phyloP scores from a whole-genome alignment of 2,888 invertebrate species.

The Liposcelis brunnea region DNA sequence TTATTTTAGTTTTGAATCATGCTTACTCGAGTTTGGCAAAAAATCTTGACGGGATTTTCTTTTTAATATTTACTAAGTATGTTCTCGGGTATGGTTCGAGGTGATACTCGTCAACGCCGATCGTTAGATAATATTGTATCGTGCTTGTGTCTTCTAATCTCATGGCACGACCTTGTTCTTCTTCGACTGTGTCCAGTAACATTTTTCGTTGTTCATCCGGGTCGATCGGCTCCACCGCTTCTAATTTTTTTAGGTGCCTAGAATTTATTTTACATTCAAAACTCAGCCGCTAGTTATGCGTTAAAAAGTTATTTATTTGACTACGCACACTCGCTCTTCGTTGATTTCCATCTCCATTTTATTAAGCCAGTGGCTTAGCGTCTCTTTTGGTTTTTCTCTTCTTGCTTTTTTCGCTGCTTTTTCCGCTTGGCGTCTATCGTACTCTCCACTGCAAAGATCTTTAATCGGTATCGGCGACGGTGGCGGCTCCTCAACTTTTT shows the following conservation, averaged over 20 bases:
- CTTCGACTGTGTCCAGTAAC: constrained; percentile 32
- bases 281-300: neutral
- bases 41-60: constrained; percentile 5
- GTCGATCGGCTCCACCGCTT: constrained; percentile 41
- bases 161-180: constrained; percentile 32
- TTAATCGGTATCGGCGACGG: constrained; percentile 22
- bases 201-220: constrained; percentile 44
- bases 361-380: constrained; percentile 2
- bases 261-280: constrained; percentile 14
- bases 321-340: constrained; percentile 9
- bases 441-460: constrained; percentile 40
- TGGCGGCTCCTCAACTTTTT: constrained; percentile 20
- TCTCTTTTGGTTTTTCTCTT: constrained; percentile 20
- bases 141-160: constrained; percentile 34
- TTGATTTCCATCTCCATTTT: constrained; percentile 6
- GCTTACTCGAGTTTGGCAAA: neutral
- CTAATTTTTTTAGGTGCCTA: constrained; percentile 32
- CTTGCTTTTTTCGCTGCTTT: constrained; percentile 17
- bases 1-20: neutral
- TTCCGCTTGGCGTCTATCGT: constrained; percentile 24
- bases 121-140: constrained; percentile 37
- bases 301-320: constrained; percentile 13
- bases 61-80: constrained; percentile 17
- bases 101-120: constrained; percentile 21
- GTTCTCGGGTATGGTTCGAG: constrained; percentile 19